Evolutionary conservation across 2,797 vertebrate genomes (phyloP), one percentile per base, ranked within the genome.

Genomic region (Eulemur albifrons): DNA sequence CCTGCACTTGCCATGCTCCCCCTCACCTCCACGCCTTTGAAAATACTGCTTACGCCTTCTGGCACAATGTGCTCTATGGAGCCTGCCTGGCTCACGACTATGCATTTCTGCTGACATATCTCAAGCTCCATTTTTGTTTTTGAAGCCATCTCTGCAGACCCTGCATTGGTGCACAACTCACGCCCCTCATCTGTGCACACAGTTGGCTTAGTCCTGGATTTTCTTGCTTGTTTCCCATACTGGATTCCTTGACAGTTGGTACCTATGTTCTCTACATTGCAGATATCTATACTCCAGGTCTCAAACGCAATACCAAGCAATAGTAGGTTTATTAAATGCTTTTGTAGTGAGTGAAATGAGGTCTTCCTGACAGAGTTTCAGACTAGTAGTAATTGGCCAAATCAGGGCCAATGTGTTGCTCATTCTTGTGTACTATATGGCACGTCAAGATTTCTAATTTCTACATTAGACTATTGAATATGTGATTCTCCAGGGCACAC

Each of bases 361-460:
- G 20, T 82, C 80, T 82, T 86, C 32, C 27, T 73, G 18, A 52
- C 6, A 40, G 35, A 52, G n/a, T 75, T 92, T 88, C 90, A 79
- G 40, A 63, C n/a, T 38, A 80, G 50, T 43, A 76, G 32, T 48
- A 69, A 61, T 20, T 52, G n/a, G 52, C n/a, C 50, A 90, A 27
- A 54, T 54, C 14, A 21, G 67, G n/a, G 15, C 35, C 13, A 77
- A 23, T 65, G 25, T 57, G 14, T 85, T 20, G 7, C 32, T 79
- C 21, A 73, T 45, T 88, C 38, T 83, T 57, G 52, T 57, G 7
- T 4, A 73, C 6, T 27, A 20, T 30, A 18, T 86, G 7, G 5
- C 32, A 61, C 40, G 54, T 87, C 61, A 48, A 72, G 15, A 67
- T 76, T 35, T 89, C 30, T 88, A 50, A 77, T 65, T 92, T 95